Conservation (phyloP, 1,140 invertebrate species). For the Cotesia typhae region DNA sequence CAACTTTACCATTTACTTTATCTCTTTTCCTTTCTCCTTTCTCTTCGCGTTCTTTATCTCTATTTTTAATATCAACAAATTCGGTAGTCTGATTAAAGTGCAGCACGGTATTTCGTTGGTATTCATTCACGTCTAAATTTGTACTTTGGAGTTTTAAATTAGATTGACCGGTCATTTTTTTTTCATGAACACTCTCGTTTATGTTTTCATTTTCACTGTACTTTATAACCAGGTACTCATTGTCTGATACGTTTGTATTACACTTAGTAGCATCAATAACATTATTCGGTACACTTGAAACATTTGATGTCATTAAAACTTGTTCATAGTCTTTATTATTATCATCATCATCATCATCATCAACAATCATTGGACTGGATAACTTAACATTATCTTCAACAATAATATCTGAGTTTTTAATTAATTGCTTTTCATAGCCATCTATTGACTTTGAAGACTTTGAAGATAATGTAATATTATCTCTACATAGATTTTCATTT, state of each 20-base stretch:
- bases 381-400: too few species aligned
- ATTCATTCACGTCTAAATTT: conserved; percentile 19
- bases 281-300: not conserved
- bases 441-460: not conserved
- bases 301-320: not conserved
- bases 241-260: not conserved
- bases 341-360: not conserved
- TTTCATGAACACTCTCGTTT: not conserved
- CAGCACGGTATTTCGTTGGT: conserved; percentile 12
- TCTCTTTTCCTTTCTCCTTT: not conserved
- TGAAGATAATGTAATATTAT: not conserved
- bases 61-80: not conserved
- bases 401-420: not conserved
- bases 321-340: not conserved
- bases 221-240: not conserved
- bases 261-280: not conserved
- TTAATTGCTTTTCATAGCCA: too few species aligned
- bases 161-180: not conserved
- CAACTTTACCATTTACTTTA: not conserved
- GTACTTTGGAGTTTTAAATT: conserved; percentile 12
- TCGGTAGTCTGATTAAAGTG: conserved; percentile 19
- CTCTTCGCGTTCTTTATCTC: not conserved
- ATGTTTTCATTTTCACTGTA: not conserved
- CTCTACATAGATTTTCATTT: not conserved
- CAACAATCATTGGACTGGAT: not conserved